These are phyloP conservation scores for Spilosoma lubricipeda DNA, from an alignment of 2,888 invertebrate genomes.

Conservation along the genomic window DNA sequence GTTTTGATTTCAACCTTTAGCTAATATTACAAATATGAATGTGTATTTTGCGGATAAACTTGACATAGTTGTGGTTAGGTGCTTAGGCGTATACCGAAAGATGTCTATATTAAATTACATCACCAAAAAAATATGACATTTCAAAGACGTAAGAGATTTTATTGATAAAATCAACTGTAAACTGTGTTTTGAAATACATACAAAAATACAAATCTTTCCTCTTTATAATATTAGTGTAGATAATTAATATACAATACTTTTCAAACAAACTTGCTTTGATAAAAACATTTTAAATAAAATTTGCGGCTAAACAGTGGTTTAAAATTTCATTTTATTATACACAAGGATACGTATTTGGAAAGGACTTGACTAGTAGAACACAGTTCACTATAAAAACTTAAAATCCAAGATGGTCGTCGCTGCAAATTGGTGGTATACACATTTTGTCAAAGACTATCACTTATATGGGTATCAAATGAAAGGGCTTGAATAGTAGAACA, in stretches of 20 bases:
- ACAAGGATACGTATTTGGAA: not conserved
- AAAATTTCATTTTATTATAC: not conserved
- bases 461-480: too few species aligned
- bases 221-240: not conserved
- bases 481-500: too few species aligned
- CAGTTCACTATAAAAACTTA: too few species aligned
- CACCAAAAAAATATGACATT: not conserved
- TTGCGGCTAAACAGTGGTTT: too few species aligned
- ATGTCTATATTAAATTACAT: not conserved
- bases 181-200: too few species aligned
- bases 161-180: not conserved
- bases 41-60: not conserved
- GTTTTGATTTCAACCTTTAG: not conserved
- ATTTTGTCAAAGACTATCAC: too few species aligned
- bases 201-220: too few species aligned
- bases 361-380: too few species aligned
- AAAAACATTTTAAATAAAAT: not conserved
- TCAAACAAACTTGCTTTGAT: not conserved
- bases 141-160: not conserved
- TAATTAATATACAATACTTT: not conserved
- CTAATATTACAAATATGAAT: not conserved
- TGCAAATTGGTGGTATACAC: too few species aligned
- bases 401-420: too few species aligned
- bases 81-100: not conserved
- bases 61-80: not conserved